A percentile compares a stretch with the other conserved stretches of the same genome.
These are phyloP conservation scores for Danaus melanippus DNA, from an alignment of 1,140 invertebrate species.

Conservation along the genomic window DNA sequence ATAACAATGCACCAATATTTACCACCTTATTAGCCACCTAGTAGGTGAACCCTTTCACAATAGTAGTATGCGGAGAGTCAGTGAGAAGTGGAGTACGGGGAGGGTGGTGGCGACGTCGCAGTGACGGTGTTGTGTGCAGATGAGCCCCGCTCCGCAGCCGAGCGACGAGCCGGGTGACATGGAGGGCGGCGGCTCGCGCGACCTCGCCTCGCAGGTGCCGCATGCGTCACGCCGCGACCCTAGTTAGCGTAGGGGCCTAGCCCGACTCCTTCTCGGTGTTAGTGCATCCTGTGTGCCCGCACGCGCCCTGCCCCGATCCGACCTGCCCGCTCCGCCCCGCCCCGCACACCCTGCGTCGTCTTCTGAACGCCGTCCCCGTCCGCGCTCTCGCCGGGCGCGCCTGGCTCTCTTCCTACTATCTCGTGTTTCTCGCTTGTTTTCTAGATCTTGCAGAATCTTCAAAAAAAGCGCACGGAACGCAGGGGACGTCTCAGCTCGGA, in stretches of 20 bases:
- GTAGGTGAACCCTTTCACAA: conserved; percentile 20
- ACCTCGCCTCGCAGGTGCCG: conserved; percentile 75
- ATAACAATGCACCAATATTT: conserved; percentile 22
- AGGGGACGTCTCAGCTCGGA: conserved; percentile 91
- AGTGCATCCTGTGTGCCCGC: conserved; percentile 62
- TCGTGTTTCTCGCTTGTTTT: conserved; percentile 86
- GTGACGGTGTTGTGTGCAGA: conserved; percentile 72
- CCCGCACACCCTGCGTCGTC: conserved; percentile 50
- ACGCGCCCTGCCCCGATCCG: conserved; percentile 28
- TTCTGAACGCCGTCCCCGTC: conserved; percentile 40
- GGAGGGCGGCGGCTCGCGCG: conserved; percentile 71
- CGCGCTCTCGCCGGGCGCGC: conserved; percentile 53
- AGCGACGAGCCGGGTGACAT: conserved; percentile 71
- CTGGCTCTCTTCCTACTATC: conserved; percentile 76
- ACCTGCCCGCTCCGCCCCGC: conserved; percentile 31
- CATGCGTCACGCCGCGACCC: conserved; percentile 46
- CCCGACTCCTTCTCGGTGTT: conserved; percentile 60
- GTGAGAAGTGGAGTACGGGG: conserved; percentile 65
- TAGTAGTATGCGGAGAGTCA: conserved; percentile 53
- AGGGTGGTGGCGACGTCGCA: conserved; percentile 56
- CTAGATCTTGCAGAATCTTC: conserved; percentile 97
- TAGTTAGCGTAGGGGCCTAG: conserved; percentile 51
- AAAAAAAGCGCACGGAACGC: conserved; percentile 96
- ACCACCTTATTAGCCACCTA: conserved; percentile 22
- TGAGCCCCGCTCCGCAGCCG: conserved; percentile 75